Base-by-base conservation (phyloP, 2,888 invertebrate species). In the Drosophila anomelani region DNA sequence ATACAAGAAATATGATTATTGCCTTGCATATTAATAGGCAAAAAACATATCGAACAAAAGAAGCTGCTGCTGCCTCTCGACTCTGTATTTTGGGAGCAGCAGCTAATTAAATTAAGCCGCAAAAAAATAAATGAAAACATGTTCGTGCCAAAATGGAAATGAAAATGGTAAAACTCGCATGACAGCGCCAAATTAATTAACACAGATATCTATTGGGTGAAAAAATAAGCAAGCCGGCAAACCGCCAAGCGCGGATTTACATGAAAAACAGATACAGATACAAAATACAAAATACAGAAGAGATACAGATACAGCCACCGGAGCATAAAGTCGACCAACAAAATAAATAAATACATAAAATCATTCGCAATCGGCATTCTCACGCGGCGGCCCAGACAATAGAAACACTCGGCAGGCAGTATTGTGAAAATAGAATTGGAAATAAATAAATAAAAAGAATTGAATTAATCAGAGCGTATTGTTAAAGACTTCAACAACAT, bases 181-280 rank as follows among this genome's bases (percentile, higher is more conserved):
- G 87, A 67, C 81, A 77, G 81, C 74, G 49, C 69, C 68, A 85
- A 89, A 87, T 88, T 87, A 89, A 86, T 86, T 90, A 90, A 84
- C 88, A 90, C 90, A 89, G 76, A 85, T 88, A 89, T 84, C 89
- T 84, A 89, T 88, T 76, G 86, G 72, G 60, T 77, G 82, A 67
- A 76, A 71, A 80, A 89, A 77, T 53, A 53, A 23, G 51, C 56
- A 79, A 62, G 72, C 63, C 69, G 43, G 53, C 55, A 58, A 68
- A 53, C 55, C 47, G 26, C 34, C 57, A 59, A 20, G 73, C 20
- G 64, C 71, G 63, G 86, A 90, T 90, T 85, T 88, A 85, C 89
- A 89, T 87, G 84, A 72, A 70, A 51, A 68, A 26, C 81, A 47
- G 46, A 39, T 43, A 34, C 56, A 61, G 57, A 49, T 49, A 46